These are phyloP conservation scores for Nephrotoma appendiculata DNA, from an alignment of 2,888 invertebrate genomes.

Conservation along the genomic window DNA sequence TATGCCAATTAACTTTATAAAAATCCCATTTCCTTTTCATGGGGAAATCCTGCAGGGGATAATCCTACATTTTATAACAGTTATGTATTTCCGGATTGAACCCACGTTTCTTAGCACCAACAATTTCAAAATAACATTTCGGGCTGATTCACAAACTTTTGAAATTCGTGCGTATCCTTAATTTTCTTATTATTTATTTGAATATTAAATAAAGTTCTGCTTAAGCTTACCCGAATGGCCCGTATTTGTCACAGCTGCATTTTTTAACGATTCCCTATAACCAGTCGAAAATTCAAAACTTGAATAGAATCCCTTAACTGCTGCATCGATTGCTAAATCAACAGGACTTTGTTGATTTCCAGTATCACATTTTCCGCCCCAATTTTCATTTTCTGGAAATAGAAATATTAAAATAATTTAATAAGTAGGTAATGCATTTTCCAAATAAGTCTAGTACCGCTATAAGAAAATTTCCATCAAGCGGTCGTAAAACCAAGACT, in stretches of 20 bases:
- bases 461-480: neutral
- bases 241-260: slow-evolving; percentile 25
- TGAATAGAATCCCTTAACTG: slow-evolving; percentile 33
- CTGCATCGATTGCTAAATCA: slow-evolving; percentile 43
- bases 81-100: no score
- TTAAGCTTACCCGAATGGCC: slow-evolving; percentile 27
- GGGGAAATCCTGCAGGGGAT: no score
- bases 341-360: slow-evolving; percentile 65
- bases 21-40: no score
- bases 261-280: slow-evolving; percentile 21
- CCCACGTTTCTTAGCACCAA: no score
- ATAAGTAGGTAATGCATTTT: neutral
- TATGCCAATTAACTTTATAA: no score
- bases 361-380: slow-evolving; percentile 47
- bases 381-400: slow-evolving; percentile 25
- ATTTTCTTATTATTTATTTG: no score
- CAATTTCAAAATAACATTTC: no score
- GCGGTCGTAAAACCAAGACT: neutral
- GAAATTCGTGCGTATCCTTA: no score
- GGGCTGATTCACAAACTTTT: no score
- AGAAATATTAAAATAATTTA: neutral
- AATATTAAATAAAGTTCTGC: neutral
- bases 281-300: slow-evolving; percentile 20
- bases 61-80: no score
- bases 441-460: neutral